Base-by-base conservation (phyloP, 1,140 invertebrate species). In the Phthorimaea operculella region DNA sequence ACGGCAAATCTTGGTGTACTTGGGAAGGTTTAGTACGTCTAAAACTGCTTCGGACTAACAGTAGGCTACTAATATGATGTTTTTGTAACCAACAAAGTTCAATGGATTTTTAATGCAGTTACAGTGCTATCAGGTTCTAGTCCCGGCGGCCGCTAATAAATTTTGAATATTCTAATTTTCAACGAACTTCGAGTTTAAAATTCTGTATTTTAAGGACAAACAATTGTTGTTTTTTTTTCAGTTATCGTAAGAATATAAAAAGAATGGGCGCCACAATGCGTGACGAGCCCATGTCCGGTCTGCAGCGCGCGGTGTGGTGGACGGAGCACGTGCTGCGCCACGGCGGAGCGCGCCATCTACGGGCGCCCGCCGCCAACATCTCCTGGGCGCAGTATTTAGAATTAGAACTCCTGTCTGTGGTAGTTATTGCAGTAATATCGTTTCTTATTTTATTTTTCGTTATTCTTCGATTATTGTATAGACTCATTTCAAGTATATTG, bases 311-410 rank as follows among this genome's bases (percentile, higher is more conserved):
- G 1, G 69, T 88, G 28, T 88, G 85, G 65, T 89, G 87, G 87
- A 87, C 82, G 1, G 87, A 88, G 61, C 87, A 88, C 52, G 80
- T 87, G 10, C 48, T 87, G 7, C 62, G 86, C 36, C 82, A 88
- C 57, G 73, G 72, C 48, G 87, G 86, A n/a, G 74, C 76, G 3
- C 49, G 56, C 9, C 73, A 81, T 52, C 70, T 81, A 63, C 59
- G 72, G 0, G 55, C 79, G 16, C 65, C 63, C 6, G 61, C 69
- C 9, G 52, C 44, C 39, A 45, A 52, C 33, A 47, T 60, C 6
- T 52, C 58, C 11, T 49, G 48, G n/a, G 48, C 52, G 39, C n/a
- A 60, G 49, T 58, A 55, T 18, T 54, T 60, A 28, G 28, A 33
- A 39, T 33, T 52, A 17, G 51, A 52, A 33, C 17, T 52, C 11